A percentile compares a stretch with the other conserved stretches of the same genome.
Evolutionary conservation across 2,797 vertebrate genomes (phyloP).

Genomic region (Pipistrellus pipistrellus): DNA sequence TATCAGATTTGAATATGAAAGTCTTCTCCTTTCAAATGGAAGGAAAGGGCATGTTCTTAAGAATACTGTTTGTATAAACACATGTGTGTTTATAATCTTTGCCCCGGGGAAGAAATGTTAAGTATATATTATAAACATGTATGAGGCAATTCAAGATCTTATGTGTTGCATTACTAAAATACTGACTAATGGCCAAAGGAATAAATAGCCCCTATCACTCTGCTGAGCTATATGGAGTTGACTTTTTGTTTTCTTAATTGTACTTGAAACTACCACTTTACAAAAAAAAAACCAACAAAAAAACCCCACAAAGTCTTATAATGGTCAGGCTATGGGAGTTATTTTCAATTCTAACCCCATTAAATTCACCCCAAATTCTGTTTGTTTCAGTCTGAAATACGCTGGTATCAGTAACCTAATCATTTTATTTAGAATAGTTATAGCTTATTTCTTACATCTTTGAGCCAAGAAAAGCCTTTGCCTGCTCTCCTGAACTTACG

Average conservation of each 20-base stretch:
- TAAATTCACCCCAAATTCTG: conserved; percentile 38
- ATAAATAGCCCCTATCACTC: neutral
- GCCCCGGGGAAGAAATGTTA: neutral
- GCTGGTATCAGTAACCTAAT: conserved; percentile 3
- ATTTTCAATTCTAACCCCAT: neutral
- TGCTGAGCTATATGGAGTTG: neutral
- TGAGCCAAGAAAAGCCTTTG: neutral
- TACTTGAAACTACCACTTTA: conserved; percentile 57
- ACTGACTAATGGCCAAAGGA: conserved; percentile 4
- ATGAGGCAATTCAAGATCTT: neutral
- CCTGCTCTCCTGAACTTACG: neutral
- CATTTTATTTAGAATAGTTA: neutral
- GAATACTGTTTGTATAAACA: neutral
- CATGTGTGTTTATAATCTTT: conserved; percentile 17
- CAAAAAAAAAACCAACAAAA: neutral
- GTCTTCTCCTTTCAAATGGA: conserved; percentile 20
- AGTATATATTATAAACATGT: neutral
- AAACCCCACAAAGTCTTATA: neutral
- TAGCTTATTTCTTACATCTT: conserved; percentile 7
- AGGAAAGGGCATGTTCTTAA: neutral
- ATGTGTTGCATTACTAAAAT: neutral
- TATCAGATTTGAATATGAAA: conserved; percentile 36
- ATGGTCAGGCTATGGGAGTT: neutral
- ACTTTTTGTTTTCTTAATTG: neutral
- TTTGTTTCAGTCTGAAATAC: conserved; percentile 40